These are phyloP conservation scores for Leucoma salicis DNA, from an alignment of 2,888 invertebrate genomes.

Conservation along the genomic window DNA sequence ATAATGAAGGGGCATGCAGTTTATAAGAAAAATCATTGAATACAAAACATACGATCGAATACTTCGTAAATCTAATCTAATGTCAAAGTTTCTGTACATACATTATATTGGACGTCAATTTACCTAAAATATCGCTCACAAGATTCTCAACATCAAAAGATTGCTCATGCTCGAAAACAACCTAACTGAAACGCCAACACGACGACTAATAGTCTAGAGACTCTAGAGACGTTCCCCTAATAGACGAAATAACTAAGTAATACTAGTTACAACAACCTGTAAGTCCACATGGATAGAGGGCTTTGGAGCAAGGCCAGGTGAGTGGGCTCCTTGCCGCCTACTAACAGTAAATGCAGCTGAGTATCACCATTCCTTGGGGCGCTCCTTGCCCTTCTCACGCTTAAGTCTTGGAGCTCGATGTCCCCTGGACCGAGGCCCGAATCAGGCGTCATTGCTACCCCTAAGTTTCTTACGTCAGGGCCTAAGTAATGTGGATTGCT, in stretches of 20 bases:
- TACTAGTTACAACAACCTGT: slow-evolving; percentile 76
- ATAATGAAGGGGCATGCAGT: too few relatives aligned
- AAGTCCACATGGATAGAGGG: slow-evolving; percentile 90
- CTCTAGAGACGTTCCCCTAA: slow-evolving; percentile 32
- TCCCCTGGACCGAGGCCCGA: slow-evolving; percentile 81
- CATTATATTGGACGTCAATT: slow-evolving; percentile 37
- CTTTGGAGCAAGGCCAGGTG: slow-evolving; percentile 88
- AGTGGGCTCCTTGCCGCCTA: slow-evolving; percentile 91
- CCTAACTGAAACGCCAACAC: slow-evolving; percentile 23
- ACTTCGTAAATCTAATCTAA: slow-evolving; percentile 22
- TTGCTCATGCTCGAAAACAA: slow-evolving; percentile 22
- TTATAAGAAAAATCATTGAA: too few relatives aligned
- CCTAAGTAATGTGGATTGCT: slow-evolving; percentile 90
- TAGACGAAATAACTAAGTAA: slow-evolving; percentile 32
- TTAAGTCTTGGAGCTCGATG: slow-evolving; percentile 65
- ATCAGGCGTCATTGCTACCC: slow-evolving; percentile 85
- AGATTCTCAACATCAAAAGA: slow-evolving; percentile 22
- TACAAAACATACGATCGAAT: slow-evolving; percentile 11
- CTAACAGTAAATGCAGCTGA: slow-evolving; percentile 68
- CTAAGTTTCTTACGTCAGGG: slow-evolving; percentile 86
- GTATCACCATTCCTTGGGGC: slow-evolving; percentile 45
- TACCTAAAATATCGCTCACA: slow-evolving; percentile 28
- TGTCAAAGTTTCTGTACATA: slow-evolving; percentile 28
- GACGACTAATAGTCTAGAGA: slow-evolving; percentile 21
- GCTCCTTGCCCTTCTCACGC: slow-evolving; percentile 44